Conservation (phyloP, 2,888 invertebrate species). For the Axea sp. region DNA sequence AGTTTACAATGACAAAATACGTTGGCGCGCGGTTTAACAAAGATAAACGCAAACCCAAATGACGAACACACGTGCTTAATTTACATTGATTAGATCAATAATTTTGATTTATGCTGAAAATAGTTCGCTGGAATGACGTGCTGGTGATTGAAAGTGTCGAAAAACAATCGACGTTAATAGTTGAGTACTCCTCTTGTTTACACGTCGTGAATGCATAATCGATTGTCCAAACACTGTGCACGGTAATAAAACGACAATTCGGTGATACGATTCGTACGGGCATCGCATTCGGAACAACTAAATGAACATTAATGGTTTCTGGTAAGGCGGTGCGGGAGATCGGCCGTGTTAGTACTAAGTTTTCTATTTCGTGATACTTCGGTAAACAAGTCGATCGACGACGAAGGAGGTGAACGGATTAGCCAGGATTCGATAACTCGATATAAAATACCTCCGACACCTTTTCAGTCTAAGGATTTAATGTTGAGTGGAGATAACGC, state of each 20-base stretch:
- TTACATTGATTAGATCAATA: no score
- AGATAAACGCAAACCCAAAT: no score
- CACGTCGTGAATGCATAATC: conserved; percentile 1
- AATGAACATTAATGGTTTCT: conserved; percentile 56
- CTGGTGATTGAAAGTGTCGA: no score
- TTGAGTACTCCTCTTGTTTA: conserved; percentile 32
- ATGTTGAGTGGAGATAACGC: conserved; percentile 2
- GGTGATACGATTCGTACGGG: conserved; percentile 13
- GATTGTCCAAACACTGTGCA: not conserved
- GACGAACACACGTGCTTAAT: no score
- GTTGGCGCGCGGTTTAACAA: no score
- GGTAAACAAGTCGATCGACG: conserved; percentile 28
- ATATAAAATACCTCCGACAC: conserved; percentile 12
- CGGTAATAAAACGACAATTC: conserved; percentile 11
- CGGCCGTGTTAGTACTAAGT: conserved; percentile 37
- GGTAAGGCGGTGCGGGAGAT: conserved; percentile 51
- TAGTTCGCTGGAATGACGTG: no score
- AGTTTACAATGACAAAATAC: no score
- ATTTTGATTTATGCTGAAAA: no score
- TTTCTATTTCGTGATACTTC: conserved; percentile 36
- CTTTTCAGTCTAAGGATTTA: conserved; percentile 12
- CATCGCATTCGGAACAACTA: conserved; percentile 39
- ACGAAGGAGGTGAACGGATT: conserved; percentile 22
- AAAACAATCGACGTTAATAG: no score
- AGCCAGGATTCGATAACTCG: conserved; percentile 16